Evolutionary conservation across 2,797 vertebrate species (phyloP).

Genomic region (Merluccius polli): DNA sequence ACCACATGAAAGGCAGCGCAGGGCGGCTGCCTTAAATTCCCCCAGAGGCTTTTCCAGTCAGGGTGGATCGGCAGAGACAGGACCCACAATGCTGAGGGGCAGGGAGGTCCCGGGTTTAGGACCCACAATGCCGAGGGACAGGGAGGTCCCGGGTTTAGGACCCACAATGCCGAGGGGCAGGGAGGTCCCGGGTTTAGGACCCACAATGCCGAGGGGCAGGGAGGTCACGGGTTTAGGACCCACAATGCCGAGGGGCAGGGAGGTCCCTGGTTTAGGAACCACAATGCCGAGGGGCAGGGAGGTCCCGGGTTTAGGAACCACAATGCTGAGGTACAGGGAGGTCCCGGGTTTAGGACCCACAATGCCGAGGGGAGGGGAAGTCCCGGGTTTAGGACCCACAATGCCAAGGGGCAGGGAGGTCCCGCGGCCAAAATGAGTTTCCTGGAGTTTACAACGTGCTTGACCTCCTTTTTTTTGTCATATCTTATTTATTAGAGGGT

Average conservation of each 20-base stretch:
- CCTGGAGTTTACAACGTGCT: conserved; percentile 42
- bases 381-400: too few species aligned
- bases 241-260: conserved; percentile 32
- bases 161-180: conserved; percentile 35
- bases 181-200: conserved; percentile 48
- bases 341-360: conserved; percentile 51
- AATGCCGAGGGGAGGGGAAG: conserved; percentile 64
- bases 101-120: conserved; percentile 55
- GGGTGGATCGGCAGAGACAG: conserved; percentile 60
- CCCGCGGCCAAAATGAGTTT: conserved; percentile 44
- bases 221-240: too few species aligned
- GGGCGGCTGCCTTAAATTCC: conserved; percentile 70
- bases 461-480: conserved; percentile 36
- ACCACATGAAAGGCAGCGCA: conserved; percentile 74
- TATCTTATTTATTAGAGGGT: conserved; percentile 5
- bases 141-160: conserved; percentile 50
- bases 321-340: conserved; percentile 45
- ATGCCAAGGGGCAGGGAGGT: conserved; percentile 45
- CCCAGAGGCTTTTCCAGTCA: conserved; percentile 71
- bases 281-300: conserved; percentile 63
- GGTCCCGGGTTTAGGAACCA: too few species aligned
- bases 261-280: conserved; percentile 52
- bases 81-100: conserved; percentile 63
- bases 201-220: conserved; percentile 63
- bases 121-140: conserved; percentile 40